Evolutionary conservation across 2,888 invertebrate genomes (phyloP), one percentile per base, ranked within the genome.

Genomic region (Rotaria sp.): DNA sequence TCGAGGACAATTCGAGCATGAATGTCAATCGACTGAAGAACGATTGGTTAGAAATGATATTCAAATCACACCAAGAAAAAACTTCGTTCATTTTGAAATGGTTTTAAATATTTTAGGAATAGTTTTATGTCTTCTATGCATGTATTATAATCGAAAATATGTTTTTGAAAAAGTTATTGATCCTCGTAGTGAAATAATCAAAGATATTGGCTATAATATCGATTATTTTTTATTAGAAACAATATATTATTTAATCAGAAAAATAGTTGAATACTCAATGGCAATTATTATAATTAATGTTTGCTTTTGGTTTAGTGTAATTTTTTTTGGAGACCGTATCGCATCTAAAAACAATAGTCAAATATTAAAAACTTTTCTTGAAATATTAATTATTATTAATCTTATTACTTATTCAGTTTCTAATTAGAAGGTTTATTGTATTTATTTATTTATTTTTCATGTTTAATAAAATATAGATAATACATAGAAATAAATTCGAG

Each of bases 1-100:
- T 80, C 80, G 80, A n/a, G 80, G 80, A 45, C 80, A 80, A 45
- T 80, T 67, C 8, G 67, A 67, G 38, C 67, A 67, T 67, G 67
- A 67, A 35, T 67, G 67, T 67, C 18, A 35, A 38, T 5, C 30
- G 7, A 35, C 15, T 67, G n/a, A 4, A n/a, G 59, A 15, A 30
- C 1, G 10, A 15, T 30, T 59, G 30, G 30, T 30, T 13, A 59
- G 59, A 30, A 59, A 59, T 30, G 3, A 2, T 30, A 30, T 30
- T 8, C 18, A 30, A 4, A 67, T 1, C 0, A 13, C 2, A 3
- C 38, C 21, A 35, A 67, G 35, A 67, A 21, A 67, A 35, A 35
- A 35, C 35, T 67, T 38, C 1, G 18, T 2, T 38, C 35, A 67
- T 30, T 18, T 35, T 7, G 35, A 35, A 18, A 67, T 35, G 35